These are phyloP conservation scores for Ylistrum balloti DNA, from an alignment of 1,140 invertebrate genomes.

Conservation along the genomic window DNA sequence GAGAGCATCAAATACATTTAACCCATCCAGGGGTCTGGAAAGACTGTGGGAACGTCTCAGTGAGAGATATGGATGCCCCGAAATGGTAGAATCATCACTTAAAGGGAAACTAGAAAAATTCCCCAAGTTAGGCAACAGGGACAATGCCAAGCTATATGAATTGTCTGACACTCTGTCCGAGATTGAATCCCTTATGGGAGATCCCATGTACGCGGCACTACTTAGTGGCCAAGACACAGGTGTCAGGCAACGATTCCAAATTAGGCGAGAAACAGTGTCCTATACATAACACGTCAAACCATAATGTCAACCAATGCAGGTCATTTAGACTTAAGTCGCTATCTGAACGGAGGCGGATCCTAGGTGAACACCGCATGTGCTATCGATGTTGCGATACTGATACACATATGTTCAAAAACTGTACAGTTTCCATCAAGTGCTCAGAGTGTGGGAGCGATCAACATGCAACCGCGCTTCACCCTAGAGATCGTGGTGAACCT, in stretches of 20 bases:
- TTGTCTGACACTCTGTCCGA: slow-evolving; percentile 56
- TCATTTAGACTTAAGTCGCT: not conserved
- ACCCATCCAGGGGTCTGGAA: slow-evolving; percentile 36
- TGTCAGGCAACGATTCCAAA: slow-evolving; percentile 51
- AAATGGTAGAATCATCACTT: slow-evolving; percentile 50
- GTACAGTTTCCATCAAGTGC: slow-evolving; percentile 36
- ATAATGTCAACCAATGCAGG: not conserved
- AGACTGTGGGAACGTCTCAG: slow-evolving; percentile 56
- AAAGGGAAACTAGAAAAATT: slow-evolving; percentile 53
- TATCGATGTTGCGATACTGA: slow-evolving; percentile 41
- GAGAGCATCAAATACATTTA: slow-evolving; percentile 18
- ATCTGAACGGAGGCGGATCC: not conserved
- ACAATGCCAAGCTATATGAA: slow-evolving; percentile 50
- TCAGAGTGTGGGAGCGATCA: slow-evolving; percentile 43
- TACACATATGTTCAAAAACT: slow-evolving; percentile 44
- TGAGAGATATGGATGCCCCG: slow-evolving; percentile 55
- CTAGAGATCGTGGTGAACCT: too few relatives aligned
- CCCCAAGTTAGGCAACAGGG: slow-evolving; percentile 50
- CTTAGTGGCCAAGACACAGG: slow-evolving; percentile 59
- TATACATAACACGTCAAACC: not conserved
- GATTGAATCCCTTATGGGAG: slow-evolving; percentile 52
- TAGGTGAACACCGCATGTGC: slow-evolving; percentile 32
- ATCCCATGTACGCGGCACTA: slow-evolving; percentile 21
- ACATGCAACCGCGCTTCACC: slow-evolving; percentile 26
- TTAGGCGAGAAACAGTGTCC: too few relatives aligned